These are phyloP conservation scores for Neotragus moschatus DNA, from an alignment of 2,113 vertebrate species.

Conservation along the genomic window DNA sequence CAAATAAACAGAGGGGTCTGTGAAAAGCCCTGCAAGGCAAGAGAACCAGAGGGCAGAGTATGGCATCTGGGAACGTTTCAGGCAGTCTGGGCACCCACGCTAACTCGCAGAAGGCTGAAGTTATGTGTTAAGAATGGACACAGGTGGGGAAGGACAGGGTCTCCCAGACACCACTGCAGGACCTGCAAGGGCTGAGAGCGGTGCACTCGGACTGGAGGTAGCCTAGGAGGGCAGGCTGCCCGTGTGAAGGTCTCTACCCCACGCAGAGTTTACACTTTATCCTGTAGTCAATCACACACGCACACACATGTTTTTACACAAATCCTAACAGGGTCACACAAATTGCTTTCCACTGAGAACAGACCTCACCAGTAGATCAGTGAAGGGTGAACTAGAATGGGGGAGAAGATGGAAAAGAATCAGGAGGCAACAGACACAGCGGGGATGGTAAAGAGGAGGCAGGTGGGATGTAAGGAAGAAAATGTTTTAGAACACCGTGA, in stretches of 20 bases:
- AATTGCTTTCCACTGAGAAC: not conserved
- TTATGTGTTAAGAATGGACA: not conserved
- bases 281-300: not conserved
- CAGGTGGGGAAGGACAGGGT: not conserved
- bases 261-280: rapidly evolving
- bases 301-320: not conserved
- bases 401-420: not conserved
- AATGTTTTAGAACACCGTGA: not conserved
- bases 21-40: not conserved
- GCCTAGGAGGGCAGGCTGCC: not conserved
- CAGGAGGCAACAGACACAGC: not conserved
- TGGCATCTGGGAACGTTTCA: not conserved
- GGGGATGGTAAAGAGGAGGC: not conserved
- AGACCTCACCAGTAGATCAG: not conserved
- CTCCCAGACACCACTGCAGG: not conserved
- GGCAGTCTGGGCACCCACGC: not conserved
- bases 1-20: not conserved
- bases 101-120: not conserved
- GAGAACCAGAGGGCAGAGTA: not conserved
- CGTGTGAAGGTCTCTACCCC: not conserved
- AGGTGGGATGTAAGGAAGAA: not conserved
- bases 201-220: rapidly evolving
- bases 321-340: not conserved
- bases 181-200: not conserved
- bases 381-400: not conserved